Conservation (phyloP, 2,888 invertebrate genomes). For the Mythimna impura region DNA sequence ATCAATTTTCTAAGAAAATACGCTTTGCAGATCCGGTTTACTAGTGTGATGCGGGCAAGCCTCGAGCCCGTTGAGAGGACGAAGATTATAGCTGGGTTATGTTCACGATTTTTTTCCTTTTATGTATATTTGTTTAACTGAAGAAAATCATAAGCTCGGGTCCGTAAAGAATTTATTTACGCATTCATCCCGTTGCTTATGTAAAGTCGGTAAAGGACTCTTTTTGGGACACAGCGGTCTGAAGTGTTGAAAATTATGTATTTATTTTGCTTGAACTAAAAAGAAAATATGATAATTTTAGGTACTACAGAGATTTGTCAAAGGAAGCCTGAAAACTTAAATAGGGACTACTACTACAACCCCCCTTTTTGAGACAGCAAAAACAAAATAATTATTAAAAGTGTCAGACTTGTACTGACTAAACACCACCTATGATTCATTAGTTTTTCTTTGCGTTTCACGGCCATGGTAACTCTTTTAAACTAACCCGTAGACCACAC, state of each 20-base stretch:
- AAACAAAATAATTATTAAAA: no score
- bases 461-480: no score
- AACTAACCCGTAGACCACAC: no score
- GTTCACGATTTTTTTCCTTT: constrained; percentile 62
- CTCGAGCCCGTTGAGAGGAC: constrained; percentile 68
- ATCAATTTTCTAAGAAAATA: constrained; percentile 83
- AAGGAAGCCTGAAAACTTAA: not conserved
- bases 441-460: no score
- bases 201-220: constrained; percentile 45
- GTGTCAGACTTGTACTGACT: no score
- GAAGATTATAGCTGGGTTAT: constrained; percentile 70
- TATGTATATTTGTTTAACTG: constrained; percentile 55
- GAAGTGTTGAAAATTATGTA: constrained; percentile 32
- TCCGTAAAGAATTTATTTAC: constrained; percentile 54
- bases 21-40: constrained; percentile 73
- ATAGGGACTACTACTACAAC: not conserved
- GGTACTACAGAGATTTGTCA: not conserved
- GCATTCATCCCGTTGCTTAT: constrained; percentile 49
- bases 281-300: constrained; percentile 13
- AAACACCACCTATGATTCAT: no score
- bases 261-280: constrained; percentile 14
- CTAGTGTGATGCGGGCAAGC: constrained; percentile 65
- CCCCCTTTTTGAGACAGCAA: no score
- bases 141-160: constrained; percentile 51
- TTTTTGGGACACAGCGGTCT: constrained; percentile 29